Evolutionary conservation across 2,797 vertebrate genomes (phyloP), one percentile per base, ranked within the genome.

Genomic region (Vespertilio murinus): DNA sequence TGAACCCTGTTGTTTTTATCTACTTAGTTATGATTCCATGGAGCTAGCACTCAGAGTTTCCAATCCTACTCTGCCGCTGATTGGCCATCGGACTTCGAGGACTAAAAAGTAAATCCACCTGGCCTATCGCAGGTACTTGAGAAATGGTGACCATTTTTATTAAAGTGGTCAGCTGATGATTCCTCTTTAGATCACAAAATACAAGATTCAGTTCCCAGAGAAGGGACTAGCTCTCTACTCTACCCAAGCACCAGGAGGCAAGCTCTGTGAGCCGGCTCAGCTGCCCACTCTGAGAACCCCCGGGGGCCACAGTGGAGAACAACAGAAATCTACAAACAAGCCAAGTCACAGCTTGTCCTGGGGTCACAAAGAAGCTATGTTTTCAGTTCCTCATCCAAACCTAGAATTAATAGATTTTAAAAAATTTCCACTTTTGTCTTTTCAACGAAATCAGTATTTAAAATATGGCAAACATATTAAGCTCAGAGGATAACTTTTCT

Each of bases 301-400:
- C 49, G 18, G 56, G 13, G 25, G 28, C 2, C 45, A 18, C 2
- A 28, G 18, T 0, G 13, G 30, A 82, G 54, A 77, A 42, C 3
- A 47, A 30, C 2, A 61, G 20, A 5, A 35, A n/a, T 59, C 61
- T 42, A 47, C 14, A 47, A 84, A 70, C 16, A 84, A 40, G 35
- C 20, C 25, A 52, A 75, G 59, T 79, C 78, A 75, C 2, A 28
- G 22, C 6, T 23, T 71, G 25, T 78, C 28, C n/a, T 35, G 13
- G 18, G 35, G 12, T 25, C 0, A 28, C 0, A 9, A 65, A 30
- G 30, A 59, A 88, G 3, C 23, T 67, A 18, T 61, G 65, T 18
- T 75, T 91, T 88, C 75, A 90, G n/a, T 87, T 93, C 16, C 28
- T 59, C 67, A 47, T 64, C 77, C 30, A 52, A 90, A 70, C 18